Percentiles rank a stretch among this genome's conserved stretches.
Conservation (phyloP, 2,888 invertebrate species). For the Drosophila fulvimacula region DNA sequence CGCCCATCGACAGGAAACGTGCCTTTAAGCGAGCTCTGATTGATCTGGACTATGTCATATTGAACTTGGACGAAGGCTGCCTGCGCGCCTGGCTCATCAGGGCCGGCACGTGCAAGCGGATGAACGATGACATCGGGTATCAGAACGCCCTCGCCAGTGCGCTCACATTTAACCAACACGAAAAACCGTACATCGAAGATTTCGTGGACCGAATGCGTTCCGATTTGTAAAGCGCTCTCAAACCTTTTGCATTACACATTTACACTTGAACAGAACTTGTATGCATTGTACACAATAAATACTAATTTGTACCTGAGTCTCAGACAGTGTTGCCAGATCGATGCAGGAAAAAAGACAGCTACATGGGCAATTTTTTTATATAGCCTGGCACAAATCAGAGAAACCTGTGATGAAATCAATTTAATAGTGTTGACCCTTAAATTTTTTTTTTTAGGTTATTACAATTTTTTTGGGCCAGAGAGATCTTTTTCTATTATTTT, state of each 20-base stretch:
- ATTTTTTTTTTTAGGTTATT: too few relatives aligned
- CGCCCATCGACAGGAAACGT: slow-evolving; percentile 39
- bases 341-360: too few relatives aligned
- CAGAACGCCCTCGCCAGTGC: slow-evolving; percentile 29
- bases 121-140: slow-evolving; percentile 49
- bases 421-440: too few relatives aligned
- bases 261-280: neutral
- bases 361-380: too few relatives aligned
- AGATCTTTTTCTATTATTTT: too few relatives aligned
- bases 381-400: too few relatives aligned
- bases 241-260: too few relatives aligned
- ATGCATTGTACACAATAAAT: neutral
- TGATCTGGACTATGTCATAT: slow-evolving; percentile 53
- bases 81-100: slow-evolving; percentile 62
- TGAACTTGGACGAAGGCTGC: slow-evolving; percentile 26
- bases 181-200: neutral
- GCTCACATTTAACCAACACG: neutral
- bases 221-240: neutral
- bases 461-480: too few relatives aligned
- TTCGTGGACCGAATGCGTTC: neutral
- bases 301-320: too few relatives aligned
- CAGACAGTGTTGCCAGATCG: too few relatives aligned
- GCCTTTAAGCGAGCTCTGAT: slow-evolving; percentile 41
- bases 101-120: slow-evolving; percentile 47
- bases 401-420: too few relatives aligned